Evolutionary conservation across 2,797 vertebrate species (phyloP).

Genomic region (Gila robusta): DNA sequence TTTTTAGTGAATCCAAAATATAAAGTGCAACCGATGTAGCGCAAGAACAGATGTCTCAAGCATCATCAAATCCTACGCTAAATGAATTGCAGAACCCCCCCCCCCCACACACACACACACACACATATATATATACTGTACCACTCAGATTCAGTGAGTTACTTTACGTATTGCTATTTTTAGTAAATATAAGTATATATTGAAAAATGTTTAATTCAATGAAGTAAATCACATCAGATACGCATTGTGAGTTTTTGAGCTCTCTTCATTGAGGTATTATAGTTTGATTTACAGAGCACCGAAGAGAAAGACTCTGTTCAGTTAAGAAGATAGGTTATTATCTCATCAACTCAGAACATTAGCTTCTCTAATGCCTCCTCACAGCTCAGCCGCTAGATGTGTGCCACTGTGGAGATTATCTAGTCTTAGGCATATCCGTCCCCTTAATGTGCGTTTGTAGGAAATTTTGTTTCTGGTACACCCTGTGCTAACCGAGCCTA

Average conservation of each 20-base stretch:
- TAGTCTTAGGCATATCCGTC: background rate
- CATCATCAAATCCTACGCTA: too few relatives aligned
- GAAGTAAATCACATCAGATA: background rate
- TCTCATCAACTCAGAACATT: constrained; percentile 39
- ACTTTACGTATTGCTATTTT: too few relatives aligned
- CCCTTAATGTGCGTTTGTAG: constrained; percentile 7
- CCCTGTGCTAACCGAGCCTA: background rate
- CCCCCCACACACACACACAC: too few relatives aligned
- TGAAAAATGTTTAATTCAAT: background rate
- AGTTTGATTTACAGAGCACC: constrained; percentile 13
- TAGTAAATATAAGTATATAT: too few relatives aligned
- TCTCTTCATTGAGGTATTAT: constrained; percentile 48
- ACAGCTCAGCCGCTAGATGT: constrained; percentile 37
- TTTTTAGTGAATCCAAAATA: too few relatives aligned
- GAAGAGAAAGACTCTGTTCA: background rate
- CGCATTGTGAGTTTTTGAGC: constrained; percentile 35
- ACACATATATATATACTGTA: too few relatives aligned
- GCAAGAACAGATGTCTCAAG: too few relatives aligned
- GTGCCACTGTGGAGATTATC: constrained; percentile 59
- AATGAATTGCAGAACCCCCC: too few relatives aligned
- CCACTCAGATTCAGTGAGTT: too few relatives aligned
- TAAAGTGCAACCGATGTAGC: background rate
- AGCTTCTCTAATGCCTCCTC: constrained; percentile 28
- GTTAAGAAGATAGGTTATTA: constrained; percentile 18
- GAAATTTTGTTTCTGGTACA: background rate